Base-by-base conservation (phyloP, 1,140 invertebrate species). In the Drosophila novamexicana region DNA sequence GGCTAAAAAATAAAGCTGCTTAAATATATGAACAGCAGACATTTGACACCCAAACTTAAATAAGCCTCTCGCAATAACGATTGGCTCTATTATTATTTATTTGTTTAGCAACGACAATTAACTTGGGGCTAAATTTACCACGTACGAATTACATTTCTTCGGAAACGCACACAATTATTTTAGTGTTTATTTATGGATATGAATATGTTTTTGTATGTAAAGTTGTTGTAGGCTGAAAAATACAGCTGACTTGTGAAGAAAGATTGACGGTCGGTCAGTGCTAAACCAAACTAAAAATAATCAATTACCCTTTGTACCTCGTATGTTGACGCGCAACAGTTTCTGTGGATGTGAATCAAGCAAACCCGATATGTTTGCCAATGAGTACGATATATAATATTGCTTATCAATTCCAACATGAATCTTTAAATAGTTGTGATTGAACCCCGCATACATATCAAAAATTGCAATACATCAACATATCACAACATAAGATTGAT, bases 381-480 rank as follows among this genome's bases (percentile, higher is more conserved):
- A 42, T 47, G 32, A 39, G 42, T 53, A 47, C 54, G 22, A 69
- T 37, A 45, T n/a, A 34, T n/a, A 34, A 49, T n/a, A 16, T 40
- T 16, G 53, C 42, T 61, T 45, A 37, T 57, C 16, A 64, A 37
- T 65, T 66, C 67, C 52, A 58, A 79, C 72, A 68, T 79, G 67
- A 79, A 72, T 72, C 36, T 7, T 36, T 50, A 52, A 50, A 66
- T 34, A 57, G 56, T n/a, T 78, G 52, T 58, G 40, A 32, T 61
- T 29, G 29, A 44, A 52, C 49, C 7, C 34, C 42, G 50, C 16
- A 63, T 67, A 79, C 73, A 79, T 79, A 79, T 79, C 76, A 79
- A n/a, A 57, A 72, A 72, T 63, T 69, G 71, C 65, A 74, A 74
- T 50, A 56, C 10, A 69, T 39, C 57, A 63, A 74, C 37, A 62